Percentiles rank a stretch among this genome's conserved stretches.
Conservation (phyloP, 2,113 vertebrate species). For the Pseudopipra pipra region DNA sequence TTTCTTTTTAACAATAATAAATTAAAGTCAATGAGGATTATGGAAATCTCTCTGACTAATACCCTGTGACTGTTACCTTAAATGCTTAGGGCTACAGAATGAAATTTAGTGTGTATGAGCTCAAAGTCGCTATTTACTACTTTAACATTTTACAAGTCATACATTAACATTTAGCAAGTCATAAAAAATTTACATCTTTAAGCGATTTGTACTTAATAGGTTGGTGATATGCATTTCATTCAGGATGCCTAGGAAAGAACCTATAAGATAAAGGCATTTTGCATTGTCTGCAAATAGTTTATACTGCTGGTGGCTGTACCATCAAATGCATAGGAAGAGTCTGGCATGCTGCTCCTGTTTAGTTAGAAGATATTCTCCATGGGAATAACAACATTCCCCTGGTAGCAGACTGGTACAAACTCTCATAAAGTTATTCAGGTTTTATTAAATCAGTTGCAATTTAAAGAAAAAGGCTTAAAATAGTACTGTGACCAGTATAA, state of each 20-base stretch:
- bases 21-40: conserved; percentile 59
- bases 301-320: background rate
- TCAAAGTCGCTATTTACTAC: conserved; percentile 75
- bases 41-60: conserved; percentile 59
- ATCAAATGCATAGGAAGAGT: background rate
- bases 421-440: background rate
- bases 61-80: conserved; percentile 60
- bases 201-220: conserved; percentile 75
- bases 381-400: background rate
- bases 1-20: conserved; percentile 34
- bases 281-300: conserved; percentile 54
- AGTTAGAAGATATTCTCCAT: background rate
- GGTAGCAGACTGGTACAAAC: background rate
- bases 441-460: background rate
- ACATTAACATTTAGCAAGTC: conserved; percentile 80
- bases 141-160: conserved; percentile 80
- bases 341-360: background rate
- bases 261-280: conserved; percentile 62
- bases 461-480: background rate
- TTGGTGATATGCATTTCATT: conserved; percentile 60
- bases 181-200: conserved; percentile 80
- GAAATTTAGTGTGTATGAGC: conserved; percentile 68
- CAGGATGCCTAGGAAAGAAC: background rate
- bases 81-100: conserved; percentile 71
- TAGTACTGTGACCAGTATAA: accelerated